These are phyloP conservation scores for Meloidogyne hapla DNA, from an alignment of 1,140 invertebrate genomes.

Conservation along the genomic window DNA sequence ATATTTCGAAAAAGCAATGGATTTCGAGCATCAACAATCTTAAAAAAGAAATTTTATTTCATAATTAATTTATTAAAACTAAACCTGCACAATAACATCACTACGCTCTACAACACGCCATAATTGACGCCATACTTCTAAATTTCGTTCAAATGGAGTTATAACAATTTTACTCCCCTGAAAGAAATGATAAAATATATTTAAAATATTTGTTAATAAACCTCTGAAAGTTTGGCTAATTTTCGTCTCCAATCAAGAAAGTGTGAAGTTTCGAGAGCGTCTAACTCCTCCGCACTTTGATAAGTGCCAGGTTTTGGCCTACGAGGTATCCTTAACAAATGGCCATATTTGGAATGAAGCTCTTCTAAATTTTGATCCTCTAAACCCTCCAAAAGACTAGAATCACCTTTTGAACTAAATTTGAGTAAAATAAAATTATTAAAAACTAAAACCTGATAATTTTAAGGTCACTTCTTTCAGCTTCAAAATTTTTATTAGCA, in stretches of 20 bases:
- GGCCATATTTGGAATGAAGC: constrained; percentile 72
- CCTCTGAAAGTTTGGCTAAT: constrained; percentile 56
- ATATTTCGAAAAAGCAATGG: constrained; percentile 87
- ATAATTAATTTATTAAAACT: constrained; percentile 11
- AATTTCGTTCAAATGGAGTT: constrained; percentile 95
- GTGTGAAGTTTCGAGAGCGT: constrained; percentile 46
- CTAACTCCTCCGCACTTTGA: constrained; percentile 55
- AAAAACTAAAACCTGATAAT: constrained; percentile 34
- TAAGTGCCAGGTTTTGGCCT: constrained; percentile 48
- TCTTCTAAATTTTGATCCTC: constrained; percentile 65
- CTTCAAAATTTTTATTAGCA: constrained; percentile 82
- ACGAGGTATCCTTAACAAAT: constrained; percentile 76
- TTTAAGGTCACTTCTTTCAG: constrained; percentile 59
- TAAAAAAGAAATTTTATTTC: constrained; percentile 64
- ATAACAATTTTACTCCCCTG: constrained; percentile 75
- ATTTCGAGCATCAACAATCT: constrained; percentile 91
- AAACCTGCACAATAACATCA: constrained; percentile 79
- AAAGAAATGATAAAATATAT: not conserved
- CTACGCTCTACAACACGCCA: constrained; percentile 96
- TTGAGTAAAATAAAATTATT: constrained; percentile 68
- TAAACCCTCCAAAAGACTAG: constrained; percentile 70
- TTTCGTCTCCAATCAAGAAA: constrained; percentile 57
- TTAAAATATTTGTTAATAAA: constrained; percentile 38
- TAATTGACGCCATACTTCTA: constrained; percentile 96
- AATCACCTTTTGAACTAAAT: constrained; percentile 73